Base-by-base conservation (phyloP, 2,888 invertebrate genomes). In the Polydrusus tereticollis region DNA sequence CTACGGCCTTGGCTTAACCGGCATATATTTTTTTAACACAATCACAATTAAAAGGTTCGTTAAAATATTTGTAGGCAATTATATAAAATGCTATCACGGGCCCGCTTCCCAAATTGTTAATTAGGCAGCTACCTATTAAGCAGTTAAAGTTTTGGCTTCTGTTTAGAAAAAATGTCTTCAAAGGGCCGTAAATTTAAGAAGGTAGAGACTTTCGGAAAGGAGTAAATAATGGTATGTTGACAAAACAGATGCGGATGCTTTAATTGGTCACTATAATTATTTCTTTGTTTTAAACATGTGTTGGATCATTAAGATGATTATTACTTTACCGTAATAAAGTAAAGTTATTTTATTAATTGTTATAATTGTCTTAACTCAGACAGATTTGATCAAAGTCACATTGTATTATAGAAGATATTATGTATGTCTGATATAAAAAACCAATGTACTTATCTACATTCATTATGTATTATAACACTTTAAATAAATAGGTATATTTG, bases 11-110 rank as follows among this genome's bases (percentile, higher is more conserved):
- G 63, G 1, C 36, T 29, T 18, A 26, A 29, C 52, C 52, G 20
- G 45, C 36, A 29, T 63, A 14, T 43, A 26, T 62, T 55, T 29
- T n/a, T 16, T 38, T 58, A 67, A 47, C 57, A 57, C 63, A 50
- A 60, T 62, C 60, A 36, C 63, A 63, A 55, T 50, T 52, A 67
- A 64, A 68, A 64, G 68, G 64, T 73, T 73, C 73, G 73, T 73
- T 73, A 73, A 73, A 73, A 73, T 73, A 69, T 73, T 73, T 73
- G 73, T 73, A 73, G 73, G 69, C 73, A 73, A 73, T 73, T 73
- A 73, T 68, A 73, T 64, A 68, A 72, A 72, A 68, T 52, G 72
- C 60, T 72, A 72, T 72, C 67, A 58, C 70, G 68, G 64, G 21
- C 41, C 72, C 68, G 72, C 64, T 69, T 52, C 43, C 55, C 73